Evolutionary conservation across 1,140 invertebrate genomes (phyloP).

Genomic region (Cherax destructor): DNA sequence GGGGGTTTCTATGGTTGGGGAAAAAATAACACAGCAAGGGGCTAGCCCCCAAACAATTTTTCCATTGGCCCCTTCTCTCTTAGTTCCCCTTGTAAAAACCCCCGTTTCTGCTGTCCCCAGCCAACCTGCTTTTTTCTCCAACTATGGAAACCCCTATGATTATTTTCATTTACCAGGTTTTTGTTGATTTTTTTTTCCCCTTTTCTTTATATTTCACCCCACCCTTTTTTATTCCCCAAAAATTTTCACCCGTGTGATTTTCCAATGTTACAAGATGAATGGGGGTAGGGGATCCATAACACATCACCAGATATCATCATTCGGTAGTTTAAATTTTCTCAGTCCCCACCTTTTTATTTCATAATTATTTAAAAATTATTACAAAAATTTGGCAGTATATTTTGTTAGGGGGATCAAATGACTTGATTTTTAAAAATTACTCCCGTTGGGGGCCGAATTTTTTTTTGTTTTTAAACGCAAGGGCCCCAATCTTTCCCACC

Average conservation of each 20-base stretch:
- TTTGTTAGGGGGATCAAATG: constrained; percentile 7
- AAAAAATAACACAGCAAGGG: constrained; percentile 40
- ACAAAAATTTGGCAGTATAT: neutral
- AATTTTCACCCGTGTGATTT: constrained; percentile 61
- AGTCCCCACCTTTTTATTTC: constrained; percentile 52
- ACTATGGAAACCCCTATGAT: constrained; percentile 37
- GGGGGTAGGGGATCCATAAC: constrained; percentile 62
- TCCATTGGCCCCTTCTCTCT: constrained; percentile 34
- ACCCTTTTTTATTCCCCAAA: constrained; percentile 24
- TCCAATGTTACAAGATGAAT: constrained; percentile 24
- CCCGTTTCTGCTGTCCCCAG: constrained; percentile 43
- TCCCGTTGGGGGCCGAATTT: neutral
- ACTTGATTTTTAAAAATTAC: neutral
- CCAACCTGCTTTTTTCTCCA: constrained; percentile 57
- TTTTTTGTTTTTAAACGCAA: constrained; percentile 16
- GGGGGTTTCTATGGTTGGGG: constrained; percentile 44
- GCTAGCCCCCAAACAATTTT: constrained; percentile 45
- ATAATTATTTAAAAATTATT: constrained; percentile 47
- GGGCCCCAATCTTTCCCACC: constrained; percentile 32
- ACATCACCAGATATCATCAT: constrained; percentile 65
- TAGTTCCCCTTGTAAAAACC: constrained; percentile 47
- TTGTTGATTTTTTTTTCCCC: constrained; percentile 21
- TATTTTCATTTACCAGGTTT: constrained; percentile 26
- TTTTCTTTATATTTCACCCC: constrained; percentile 38
- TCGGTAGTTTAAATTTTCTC: constrained; percentile 43